Conservation (phyloP, 2,113 vertebrate species). For the Macroglossus sobrinus region DNA sequence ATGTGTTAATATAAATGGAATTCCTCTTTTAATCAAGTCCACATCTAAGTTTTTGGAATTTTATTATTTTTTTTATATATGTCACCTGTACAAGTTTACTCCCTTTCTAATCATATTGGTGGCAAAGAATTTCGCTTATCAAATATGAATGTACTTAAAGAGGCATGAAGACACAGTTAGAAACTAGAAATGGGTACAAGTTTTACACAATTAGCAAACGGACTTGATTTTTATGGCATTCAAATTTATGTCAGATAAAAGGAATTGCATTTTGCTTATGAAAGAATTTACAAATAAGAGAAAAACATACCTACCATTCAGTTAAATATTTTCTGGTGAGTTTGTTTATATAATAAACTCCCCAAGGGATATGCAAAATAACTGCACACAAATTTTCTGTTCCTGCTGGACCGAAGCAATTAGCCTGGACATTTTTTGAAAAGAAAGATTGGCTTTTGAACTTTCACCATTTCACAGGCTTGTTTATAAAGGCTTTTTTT, state of each 20-base stretch:
- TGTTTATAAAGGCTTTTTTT: neutral
- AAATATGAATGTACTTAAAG: neutral
- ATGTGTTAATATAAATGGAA: neutral
- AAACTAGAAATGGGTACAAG: neutral
- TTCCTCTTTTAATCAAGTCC: neutral
- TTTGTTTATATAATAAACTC: neutral
- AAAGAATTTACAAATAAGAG: slow-evolving; percentile 2
- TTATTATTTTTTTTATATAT: neutral
- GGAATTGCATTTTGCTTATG: neutral
- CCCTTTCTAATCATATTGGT: neutral
- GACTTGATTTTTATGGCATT: neutral
- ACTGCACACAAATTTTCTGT: neutral
- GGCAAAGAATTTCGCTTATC: neutral
- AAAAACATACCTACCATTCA: neutral
- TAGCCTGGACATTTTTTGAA: neutral
- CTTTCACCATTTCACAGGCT: neutral
- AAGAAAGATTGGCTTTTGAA: neutral
- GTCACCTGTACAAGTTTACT: neutral
- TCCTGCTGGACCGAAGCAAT: neutral
- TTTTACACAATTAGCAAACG: neutral
- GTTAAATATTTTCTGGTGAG: neutral
- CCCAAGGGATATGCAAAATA: neutral
- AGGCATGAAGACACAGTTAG: neutral
- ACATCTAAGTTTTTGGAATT: neutral
- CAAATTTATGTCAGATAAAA: slow-evolving; percentile 1